These are phyloP conservation scores for Antheraea pernyi DNA, from an alignment of 1,140 invertebrate genomes.

Conservation along the genomic window DNA sequence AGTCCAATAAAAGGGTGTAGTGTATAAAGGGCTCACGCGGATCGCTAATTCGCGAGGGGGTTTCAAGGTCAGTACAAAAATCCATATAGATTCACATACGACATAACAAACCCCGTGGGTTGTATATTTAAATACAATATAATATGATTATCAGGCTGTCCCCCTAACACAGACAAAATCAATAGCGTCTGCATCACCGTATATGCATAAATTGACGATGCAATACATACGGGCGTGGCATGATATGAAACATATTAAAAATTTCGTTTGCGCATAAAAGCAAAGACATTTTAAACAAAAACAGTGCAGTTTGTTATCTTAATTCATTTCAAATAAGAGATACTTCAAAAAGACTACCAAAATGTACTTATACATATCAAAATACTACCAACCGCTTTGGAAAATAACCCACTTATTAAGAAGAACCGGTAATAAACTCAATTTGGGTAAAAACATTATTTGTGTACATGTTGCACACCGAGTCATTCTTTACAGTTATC, in stretches of 20 bases:
- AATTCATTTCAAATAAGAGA: too few species aligned
- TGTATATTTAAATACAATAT: slow-evolving; percentile 74
- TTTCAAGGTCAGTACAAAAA: slow-evolving; percentile 54
- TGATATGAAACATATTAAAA: slow-evolving; percentile 17
- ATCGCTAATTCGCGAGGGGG: slow-evolving; percentile 18
- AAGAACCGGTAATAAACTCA: too few species aligned
- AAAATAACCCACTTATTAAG: too few species aligned
- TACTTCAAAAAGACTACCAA: too few species aligned
- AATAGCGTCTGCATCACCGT: slow-evolving; percentile 65
- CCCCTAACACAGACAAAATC: slow-evolving; percentile 78
- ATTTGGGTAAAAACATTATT: too few species aligned
- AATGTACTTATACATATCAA: too few species aligned
- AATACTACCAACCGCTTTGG: too few species aligned
- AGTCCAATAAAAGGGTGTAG: slow-evolving; percentile 21
- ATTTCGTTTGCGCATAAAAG: not conserved
- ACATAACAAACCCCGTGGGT: slow-evolving; percentile 37
- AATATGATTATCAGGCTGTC: slow-evolving; percentile 74
- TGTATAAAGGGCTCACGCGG: slow-evolving; percentile 11
- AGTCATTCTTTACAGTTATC: too few species aligned
- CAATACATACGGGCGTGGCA: slow-evolving; percentile 13
- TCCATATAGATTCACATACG: slow-evolving; percentile 13
- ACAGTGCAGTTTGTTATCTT: not conserved
- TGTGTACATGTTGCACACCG: too few species aligned
- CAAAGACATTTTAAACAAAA: not conserved
- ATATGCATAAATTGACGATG: slow-evolving; percentile 53